A percentile compares a stretch with the other conserved stretches of the same genome.
These are phyloP conservation scores for Chrysopilus asiliformis DNA, from an alignment of 2,888 invertebrate genomes.

Conservation along the genomic window DNA sequence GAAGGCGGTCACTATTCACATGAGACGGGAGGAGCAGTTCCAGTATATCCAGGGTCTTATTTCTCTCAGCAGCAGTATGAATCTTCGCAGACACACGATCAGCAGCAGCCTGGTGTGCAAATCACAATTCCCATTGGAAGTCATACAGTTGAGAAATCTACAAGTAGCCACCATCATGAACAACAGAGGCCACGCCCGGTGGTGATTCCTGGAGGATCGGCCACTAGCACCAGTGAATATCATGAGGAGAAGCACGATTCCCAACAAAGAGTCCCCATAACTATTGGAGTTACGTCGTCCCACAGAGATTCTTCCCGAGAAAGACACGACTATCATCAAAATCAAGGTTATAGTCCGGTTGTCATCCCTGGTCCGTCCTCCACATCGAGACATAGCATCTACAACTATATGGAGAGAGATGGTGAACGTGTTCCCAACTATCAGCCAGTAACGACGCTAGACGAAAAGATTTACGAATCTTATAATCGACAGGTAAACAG, in stretches of 20 bases:
- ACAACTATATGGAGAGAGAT: conserved; percentile 22
- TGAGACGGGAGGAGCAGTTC: conserved; percentile 6
- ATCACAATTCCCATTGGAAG: too few relatives aligned
- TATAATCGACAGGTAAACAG: conserved; percentile 8
- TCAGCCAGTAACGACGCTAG: conserved; percentile 24
- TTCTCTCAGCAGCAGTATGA: conserved; percentile 6
- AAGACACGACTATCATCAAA: conserved; percentile 3
- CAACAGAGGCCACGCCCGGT: conserved; percentile 2
- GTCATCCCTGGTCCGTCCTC: background rate
- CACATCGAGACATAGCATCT: conserved; percentile 15
- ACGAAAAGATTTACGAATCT: conserved; percentile 12
- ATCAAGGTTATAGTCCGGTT: background rate
- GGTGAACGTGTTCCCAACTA: conserved; percentile 27
- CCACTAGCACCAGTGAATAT: conserved; percentile 1
- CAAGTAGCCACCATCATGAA: conserved; percentile 1
- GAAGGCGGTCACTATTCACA: background rate
- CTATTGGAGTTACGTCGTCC: conserved; percentile 2
- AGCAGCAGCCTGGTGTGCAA: too few relatives aligned
- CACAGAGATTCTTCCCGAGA: conserved; percentile 1
- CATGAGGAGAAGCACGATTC: conserved; percentile 2
- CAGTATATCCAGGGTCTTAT: conserved; percentile 10
- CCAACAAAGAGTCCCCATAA: conserved; percentile 1
- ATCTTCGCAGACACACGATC: too few relatives aligned
- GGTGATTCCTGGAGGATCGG: background rate
- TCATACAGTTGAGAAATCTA: too few relatives aligned